A percentile compares a stretch with the other conserved stretches of the same genome.
Conservation (phyloP, 1,140 invertebrate species). For the Catajapyx aquilonaris region DNA sequence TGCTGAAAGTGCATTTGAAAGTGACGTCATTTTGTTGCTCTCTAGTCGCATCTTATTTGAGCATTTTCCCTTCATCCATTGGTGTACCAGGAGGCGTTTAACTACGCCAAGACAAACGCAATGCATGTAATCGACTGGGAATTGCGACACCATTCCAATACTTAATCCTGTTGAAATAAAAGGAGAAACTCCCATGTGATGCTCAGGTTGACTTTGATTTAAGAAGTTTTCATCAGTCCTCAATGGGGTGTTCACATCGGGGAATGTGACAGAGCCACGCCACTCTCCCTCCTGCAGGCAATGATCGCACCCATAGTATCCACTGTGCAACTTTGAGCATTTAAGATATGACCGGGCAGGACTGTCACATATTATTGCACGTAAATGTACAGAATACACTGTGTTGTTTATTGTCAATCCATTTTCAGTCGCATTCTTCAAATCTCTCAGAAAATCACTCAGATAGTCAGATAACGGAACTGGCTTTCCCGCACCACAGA, state of each 20-base stretch:
- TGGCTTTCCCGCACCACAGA: slow-evolving; percentile 1
- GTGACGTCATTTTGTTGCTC: no score
- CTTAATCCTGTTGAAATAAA: not conserved
- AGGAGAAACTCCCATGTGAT: not conserved
- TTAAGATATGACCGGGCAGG: slow-evolving; percentile 9
- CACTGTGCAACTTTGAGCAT: slow-evolving; percentile 5
- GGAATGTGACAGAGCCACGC: not conserved
- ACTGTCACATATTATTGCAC: slow-evolving; percentile 8
- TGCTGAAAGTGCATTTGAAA: no score
- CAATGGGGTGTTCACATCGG: not conserved
- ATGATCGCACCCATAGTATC: slow-evolving; percentile 8
- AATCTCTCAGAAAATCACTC: not conserved
- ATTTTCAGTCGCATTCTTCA: slow-evolving; percentile 1
- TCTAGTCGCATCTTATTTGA: no score
- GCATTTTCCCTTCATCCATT: no score
- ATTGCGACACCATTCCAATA: not conserved
- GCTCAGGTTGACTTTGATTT: not conserved
- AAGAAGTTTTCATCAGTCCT: not conserved
- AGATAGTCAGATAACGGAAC: not conserved
- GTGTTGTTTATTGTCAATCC: not conserved
- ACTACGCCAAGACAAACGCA: not conserved
- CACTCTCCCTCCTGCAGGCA: slow-evolving; percentile 5
- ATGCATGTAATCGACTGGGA: not conserved
- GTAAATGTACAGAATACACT: slow-evolving; percentile 4
- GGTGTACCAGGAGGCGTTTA: no score